Conservation (phyloP, 2,797 vertebrate species). For the Tapirus indicus region DNA sequence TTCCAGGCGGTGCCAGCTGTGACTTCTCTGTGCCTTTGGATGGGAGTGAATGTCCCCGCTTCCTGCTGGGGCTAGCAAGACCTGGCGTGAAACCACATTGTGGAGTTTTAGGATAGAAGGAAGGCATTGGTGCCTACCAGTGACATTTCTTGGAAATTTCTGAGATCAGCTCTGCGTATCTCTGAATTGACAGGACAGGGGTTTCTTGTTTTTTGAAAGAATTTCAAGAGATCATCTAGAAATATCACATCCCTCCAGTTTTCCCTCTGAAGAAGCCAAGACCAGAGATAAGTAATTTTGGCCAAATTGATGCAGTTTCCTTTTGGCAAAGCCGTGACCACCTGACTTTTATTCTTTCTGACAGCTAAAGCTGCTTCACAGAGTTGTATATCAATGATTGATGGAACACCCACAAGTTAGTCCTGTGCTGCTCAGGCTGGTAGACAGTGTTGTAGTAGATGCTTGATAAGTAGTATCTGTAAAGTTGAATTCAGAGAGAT, state of each 20-base stretch:
- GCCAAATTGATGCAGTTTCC: not conserved
- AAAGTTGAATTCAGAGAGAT: conserved; percentile 17
- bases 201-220: not conserved
- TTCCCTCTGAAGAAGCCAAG: not conserved
- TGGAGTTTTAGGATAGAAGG: conserved; percentile 13
- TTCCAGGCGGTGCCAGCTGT: not conserved
- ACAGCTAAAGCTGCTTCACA: not conserved
- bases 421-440: not conserved
- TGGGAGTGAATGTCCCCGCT: not conserved
- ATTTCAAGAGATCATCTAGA: conserved; percentile 51
- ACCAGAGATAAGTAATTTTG: conserved; percentile 1
- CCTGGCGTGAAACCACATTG: not conserved
- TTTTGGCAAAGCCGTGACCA: not conserved
- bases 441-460: not conserved
- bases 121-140: not conserved
- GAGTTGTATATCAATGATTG: not conserved
- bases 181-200: not conserved
- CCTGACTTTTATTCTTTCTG: not conserved
- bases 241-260: not conserved
- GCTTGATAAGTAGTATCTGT: not conserved
- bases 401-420: not conserved
- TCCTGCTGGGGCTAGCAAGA: not conserved
- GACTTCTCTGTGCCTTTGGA: not conserved
- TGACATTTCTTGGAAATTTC: not conserved
- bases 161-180: not conserved